phyloP scores from a whole-genome alignment of 23 tunicate genomes.

The Styela plicata region DNA sequence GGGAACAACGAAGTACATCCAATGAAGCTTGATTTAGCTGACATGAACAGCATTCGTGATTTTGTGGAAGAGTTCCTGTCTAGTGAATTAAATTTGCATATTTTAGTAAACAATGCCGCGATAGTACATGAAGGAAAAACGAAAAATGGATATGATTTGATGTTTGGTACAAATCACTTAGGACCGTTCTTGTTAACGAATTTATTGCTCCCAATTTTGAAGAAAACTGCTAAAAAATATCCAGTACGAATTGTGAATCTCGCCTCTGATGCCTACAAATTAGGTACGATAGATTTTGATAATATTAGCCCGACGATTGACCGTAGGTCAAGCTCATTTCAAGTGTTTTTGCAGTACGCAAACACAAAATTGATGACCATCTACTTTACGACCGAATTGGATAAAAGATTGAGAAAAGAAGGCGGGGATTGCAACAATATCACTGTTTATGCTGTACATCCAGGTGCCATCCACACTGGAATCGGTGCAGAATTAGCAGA shows the following conservation, averaged over 20 bases:
- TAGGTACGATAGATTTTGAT: neutral
- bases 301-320: neutral
- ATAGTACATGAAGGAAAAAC: slow-evolving; percentile 5
- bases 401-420: slow-evolving; percentile 10
- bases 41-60: slow-evolving; percentile 10
- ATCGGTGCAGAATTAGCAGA: neutral
- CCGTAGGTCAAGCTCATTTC: neutral
- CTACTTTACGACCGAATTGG: slow-evolving; percentile 10
- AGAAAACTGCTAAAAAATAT: neutral
- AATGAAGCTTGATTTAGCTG: slow-evolving; percentile 20
- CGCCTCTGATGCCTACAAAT: neutral
- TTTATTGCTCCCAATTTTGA: slow-evolving; percentile 20
- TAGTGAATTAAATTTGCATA: slow-evolving; percentile 2
- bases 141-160: slow-evolving; percentile 3
- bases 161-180: slow-evolving; percentile 32
- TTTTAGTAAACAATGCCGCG: slow-evolving; percentile 22
- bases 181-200: slow-evolving; percentile 26
- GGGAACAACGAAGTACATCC: slow-evolving; percentile 8
- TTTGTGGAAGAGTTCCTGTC: slow-evolving; percentile 9
- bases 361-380: slow-evolving; percentile 33
- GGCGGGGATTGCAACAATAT: neutral
- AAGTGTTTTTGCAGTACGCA: neutral
- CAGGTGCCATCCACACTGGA: slow-evolving; percentile 6
- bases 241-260: slow-evolving; percentile 26
- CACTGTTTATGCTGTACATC: slow-evolving; percentile 17